Percentiles rank a stretch among this genome's conserved stretches.
Conservation (phyloP, 2,113 vertebrate species). For the Cyprinodon tularosa region DNA sequence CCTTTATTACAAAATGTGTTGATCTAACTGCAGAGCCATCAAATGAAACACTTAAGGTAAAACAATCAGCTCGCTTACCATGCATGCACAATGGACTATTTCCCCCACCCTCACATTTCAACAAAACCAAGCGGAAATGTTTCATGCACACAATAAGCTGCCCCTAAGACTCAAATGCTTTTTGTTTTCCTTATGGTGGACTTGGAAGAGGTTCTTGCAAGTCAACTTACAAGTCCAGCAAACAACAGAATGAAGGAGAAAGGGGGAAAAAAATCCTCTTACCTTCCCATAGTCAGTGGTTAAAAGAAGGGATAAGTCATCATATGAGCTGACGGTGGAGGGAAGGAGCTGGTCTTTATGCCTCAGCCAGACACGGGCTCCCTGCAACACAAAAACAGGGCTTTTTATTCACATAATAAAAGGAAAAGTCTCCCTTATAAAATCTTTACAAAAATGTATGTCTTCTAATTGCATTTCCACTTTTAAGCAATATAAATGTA, state of each 20-base stretch:
- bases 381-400: slow-evolving; percentile 76
- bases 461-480: neutral
- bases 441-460: neutral
- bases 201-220: neutral
- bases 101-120: slow-evolving; percentile 1
- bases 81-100: slow-evolving; percentile 11
- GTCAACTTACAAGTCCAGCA: neutral
- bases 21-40: slow-evolving; percentile 38
- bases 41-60: slow-evolving; percentile 38
- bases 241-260: neutral
- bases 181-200: neutral
- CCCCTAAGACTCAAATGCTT: neutral
- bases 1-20: slow-evolving; percentile 68
- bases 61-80: slow-evolving; percentile 31
- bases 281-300: slow-evolving; percentile 86
- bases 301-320: slow-evolving; percentile 78
- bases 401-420: too few species aligned
- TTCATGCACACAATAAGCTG: neutral
- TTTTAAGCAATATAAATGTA: too few species aligned
- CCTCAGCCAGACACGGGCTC: slow-evolving; percentile 85
- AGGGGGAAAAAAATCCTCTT: slow-evolving; percentile 52
- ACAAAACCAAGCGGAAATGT: neutral
- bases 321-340: slow-evolving; percentile 81
- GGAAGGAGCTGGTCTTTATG: slow-evolving; percentile 86
- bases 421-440: too few species aligned